Conservation (phyloP, 2,888 invertebrate species). For the Platycheirus rosarum region DNA sequence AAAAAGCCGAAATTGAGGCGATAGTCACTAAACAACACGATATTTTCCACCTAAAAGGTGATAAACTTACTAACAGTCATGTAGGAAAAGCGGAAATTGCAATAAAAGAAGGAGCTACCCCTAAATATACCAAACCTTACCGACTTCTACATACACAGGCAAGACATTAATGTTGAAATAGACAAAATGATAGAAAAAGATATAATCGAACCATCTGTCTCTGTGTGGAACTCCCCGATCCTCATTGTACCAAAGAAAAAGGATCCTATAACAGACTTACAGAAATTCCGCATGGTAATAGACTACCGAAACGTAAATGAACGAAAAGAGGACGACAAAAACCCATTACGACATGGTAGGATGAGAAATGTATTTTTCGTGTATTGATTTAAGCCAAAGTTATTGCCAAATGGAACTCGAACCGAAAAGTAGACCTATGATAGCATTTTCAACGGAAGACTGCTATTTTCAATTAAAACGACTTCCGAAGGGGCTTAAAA, state of each 20-base stretch:
- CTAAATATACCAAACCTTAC: too few relatives aligned
- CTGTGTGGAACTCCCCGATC: too few relatives aligned
- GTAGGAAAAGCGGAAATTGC: too few relatives aligned
- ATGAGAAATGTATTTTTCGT: slow-evolving; percentile 10
- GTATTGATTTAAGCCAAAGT: too few relatives aligned
- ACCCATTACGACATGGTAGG: not conserved
- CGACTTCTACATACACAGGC: slow-evolving; percentile 2
- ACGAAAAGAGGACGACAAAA: slow-evolving; percentile 1
- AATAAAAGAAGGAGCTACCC: too few relatives aligned
- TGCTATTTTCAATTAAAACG: slow-evolving; percentile 4
- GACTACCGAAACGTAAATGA: too few relatives aligned
- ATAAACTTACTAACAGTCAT: too few relatives aligned
- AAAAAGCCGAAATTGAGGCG: slow-evolving; percentile 7
- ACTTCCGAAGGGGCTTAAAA: slow-evolving; percentile 8
- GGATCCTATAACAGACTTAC: not conserved
- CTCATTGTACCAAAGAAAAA: too few relatives aligned
- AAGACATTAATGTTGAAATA: too few relatives aligned
- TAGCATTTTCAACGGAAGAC: slow-evolving; percentile 7
- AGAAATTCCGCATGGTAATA: not conserved
- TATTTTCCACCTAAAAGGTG: slow-evolving; percentile 1
- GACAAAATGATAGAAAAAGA: too few relatives aligned
- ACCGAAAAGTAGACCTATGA: not conserved
- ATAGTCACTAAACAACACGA: slow-evolving; percentile 9
- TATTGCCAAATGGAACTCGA: slow-evolving; percentile 18
- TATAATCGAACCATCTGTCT: too few relatives aligned